Base-by-base conservation (phyloP, 2,113 vertebrate genomes). In the Eulemur rufifrons region DNA sequence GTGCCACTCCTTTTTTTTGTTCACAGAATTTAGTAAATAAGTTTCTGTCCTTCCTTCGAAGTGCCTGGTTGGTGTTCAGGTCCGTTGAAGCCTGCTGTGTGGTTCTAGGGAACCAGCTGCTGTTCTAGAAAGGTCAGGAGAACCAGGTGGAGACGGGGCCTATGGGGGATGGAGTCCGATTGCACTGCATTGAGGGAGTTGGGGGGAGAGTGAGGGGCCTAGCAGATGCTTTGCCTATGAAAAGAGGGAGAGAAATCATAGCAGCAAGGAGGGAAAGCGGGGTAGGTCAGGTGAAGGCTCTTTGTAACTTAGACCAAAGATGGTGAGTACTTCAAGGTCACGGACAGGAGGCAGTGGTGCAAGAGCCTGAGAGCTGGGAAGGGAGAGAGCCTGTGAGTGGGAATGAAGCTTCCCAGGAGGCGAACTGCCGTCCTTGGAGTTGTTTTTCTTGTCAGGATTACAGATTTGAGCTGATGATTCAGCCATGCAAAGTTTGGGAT, bases 91-190 rank as follows among this genome's bases (percentile, higher is more conserved):
- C 39, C 37, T 4, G 1, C 8, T 69, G 25, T 42, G 50, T 63
- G 59, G 21, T 9, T 69, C 5, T 25, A 25, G 76, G 13, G 56
- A 32, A n/a, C 63, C 21, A 2, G 54, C 0, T 0, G 37, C 11
- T 6, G 9, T n/a, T 45, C 84, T 50, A 12, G 68, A 56, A 25
- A 63, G 17, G 34, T n/a, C 59, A 4, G 45, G 21, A 71, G 50
- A 15, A 45, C 0, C 0, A 8, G 42, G 39, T n/a, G 45, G 59
- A 39, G 23, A 45, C 45, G 29, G 32, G 2, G 1, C 54, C 56
- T 6, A 1, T 37, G 13, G 34, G 52, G 7, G 13, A 6, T 45
- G 42, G n/a, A 25, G 34, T 29, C 50, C 6, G 77, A 63, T 5
- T 74, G 37, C 10, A 18, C 50, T 21, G 68, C 50, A 39, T 13